phyloP scores from a whole-genome alignment of 2,888 invertebrate genomes.

The Drosophila kanekoi region DNA sequence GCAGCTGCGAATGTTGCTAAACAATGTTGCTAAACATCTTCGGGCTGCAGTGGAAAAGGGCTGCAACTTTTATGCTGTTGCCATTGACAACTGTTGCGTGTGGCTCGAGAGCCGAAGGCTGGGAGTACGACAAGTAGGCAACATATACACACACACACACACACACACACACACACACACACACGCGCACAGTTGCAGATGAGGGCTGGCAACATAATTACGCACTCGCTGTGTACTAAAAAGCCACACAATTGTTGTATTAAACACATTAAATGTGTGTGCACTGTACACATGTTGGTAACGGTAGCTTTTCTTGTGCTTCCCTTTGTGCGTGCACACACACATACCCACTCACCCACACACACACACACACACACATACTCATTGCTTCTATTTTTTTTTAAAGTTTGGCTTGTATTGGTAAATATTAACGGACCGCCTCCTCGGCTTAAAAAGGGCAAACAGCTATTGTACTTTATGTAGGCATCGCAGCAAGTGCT shows the following conservation, averaged over 20 bases:
- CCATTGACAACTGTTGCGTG: slow-evolving; percentile 70
- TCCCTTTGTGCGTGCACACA: slow-evolving; percentile 19
- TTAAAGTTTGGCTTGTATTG: slow-evolving; percentile 69
- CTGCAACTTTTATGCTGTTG: slow-evolving; percentile 38
- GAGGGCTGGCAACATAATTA: slow-evolving; percentile 56
- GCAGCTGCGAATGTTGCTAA: slow-evolving; percentile 5
- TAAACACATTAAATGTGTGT: slow-evolving; percentile 54
- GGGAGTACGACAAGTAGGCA: background rate
- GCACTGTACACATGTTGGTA: slow-evolving; percentile 54
- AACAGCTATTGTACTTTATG: slow-evolving; percentile 68
- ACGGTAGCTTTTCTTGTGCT: slow-evolving; percentile 9
- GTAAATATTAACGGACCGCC: slow-evolving; percentile 62
- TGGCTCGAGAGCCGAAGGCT: slow-evolving; percentile 37
- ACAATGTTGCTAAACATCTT: slow-evolving; percentile 24
- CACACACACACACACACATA: slow-evolving; percentile 9
- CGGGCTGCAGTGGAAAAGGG: slow-evolving; percentile 11
- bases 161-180: slow-evolving; percentile 19
- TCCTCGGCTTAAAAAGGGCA: slow-evolving; percentile 59
- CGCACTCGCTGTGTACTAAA: slow-evolving; percentile 63
- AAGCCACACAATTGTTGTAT: slow-evolving; percentile 72
- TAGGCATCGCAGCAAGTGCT: slow-evolving; percentile 38
- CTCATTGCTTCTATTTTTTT: slow-evolving; percentile 50
- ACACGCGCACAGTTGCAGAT: slow-evolving; percentile 4
- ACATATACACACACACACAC: background rate
- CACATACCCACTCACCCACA: slow-evolving; percentile 4